Percentiles rank a stretch among this genome's conserved stretches.
Conservation (phyloP, 1,140 invertebrate species). For the Drosophila lini region DNA sequence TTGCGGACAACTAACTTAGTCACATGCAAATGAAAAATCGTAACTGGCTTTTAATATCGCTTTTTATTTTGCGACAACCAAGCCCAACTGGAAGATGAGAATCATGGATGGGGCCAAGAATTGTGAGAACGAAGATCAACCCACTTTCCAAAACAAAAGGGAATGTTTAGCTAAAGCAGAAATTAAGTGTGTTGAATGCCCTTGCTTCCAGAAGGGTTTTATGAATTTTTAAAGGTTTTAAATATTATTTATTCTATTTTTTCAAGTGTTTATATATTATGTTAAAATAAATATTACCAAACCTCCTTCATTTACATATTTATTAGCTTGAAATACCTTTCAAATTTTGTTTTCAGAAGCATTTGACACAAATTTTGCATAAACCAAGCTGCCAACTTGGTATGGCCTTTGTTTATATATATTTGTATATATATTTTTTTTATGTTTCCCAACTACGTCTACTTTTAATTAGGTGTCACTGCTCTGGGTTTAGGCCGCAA, state of each 20-base stretch:
- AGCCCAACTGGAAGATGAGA: constrained; percentile 54
- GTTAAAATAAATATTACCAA: neutral
- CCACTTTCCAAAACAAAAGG: constrained; percentile 53
- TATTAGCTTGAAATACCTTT: neutral
- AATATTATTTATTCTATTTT: neutral
- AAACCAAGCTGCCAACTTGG: constrained; percentile 4
- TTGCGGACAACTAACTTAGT: constrained; percentile 24
- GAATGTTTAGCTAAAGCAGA: constrained; percentile 14
- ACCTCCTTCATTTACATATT: neutral
- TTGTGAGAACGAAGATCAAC: constrained; percentile 61
- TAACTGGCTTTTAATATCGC: constrained; percentile 67
- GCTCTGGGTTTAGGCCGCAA: constrained; percentile 12
- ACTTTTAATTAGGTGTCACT: constrained; percentile 58
- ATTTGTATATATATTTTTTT: constrained; percentile 2
- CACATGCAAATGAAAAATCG: constrained; percentile 66
- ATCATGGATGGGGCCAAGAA: constrained; percentile 39
- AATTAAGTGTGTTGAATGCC: constrained; percentile 15
- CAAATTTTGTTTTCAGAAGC: neutral
- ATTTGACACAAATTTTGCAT: constrained; percentile 7
- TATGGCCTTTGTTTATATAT: constrained; percentile 7
- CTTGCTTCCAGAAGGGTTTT: constrained; percentile 7
- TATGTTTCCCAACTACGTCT: constrained; percentile 2
- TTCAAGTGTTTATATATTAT: neutral
- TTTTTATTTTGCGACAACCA: constrained; percentile 29
- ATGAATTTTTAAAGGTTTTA: neutral